These are phyloP conservation scores for Xanthorhoe spadicearia DNA, from an alignment of 2,888 invertebrate genomes.

Conservation along the genomic window DNA sequence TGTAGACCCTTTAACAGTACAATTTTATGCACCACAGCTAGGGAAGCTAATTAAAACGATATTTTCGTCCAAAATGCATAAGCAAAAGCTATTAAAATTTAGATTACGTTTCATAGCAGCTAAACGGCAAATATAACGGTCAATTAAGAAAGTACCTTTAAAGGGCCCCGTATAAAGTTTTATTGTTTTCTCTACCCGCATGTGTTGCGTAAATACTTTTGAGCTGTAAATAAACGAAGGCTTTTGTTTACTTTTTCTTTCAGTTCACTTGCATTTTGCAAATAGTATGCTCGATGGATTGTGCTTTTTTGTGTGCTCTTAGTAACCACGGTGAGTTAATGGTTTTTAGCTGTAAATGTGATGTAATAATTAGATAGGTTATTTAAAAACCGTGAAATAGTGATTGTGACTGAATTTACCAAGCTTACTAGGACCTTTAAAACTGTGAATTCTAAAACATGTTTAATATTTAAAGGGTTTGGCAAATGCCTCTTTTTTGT, in stretches of 20 bases:
- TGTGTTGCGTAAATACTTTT: conserved; percentile 37
- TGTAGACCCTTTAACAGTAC: too few species aligned
- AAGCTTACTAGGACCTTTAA: too few species aligned
- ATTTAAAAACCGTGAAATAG: too few species aligned
- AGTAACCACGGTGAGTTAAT: neutral
- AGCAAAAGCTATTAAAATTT: conserved; percentile 21
- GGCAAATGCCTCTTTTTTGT: too few species aligned
- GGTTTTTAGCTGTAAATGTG: neutral
- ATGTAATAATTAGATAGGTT: too few species aligned
- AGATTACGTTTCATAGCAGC: conserved; percentile 34
- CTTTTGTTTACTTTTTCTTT: conserved; percentile 19
- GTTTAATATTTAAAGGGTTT: too few species aligned
- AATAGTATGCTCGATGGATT: neutral
- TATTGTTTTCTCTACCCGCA: conserved; percentile 40
- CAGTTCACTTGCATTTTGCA: neutral
- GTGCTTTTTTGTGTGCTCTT: neutral
- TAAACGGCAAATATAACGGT: conserved; percentile 38
- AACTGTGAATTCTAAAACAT: too few species aligned
- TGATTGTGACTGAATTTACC: too few species aligned
- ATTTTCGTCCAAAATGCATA: conserved; percentile 12
- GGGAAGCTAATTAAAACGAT: conserved; percentile 16
- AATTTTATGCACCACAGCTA: neutral
- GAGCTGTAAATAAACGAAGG: conserved; percentile 32
- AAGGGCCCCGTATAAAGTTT: conserved; percentile 38
- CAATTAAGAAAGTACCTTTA: conserved; percentile 37